Base-by-base conservation (phyloP, 2,113 vertebrate species). In the Fulmarus glacialis region DNA sequence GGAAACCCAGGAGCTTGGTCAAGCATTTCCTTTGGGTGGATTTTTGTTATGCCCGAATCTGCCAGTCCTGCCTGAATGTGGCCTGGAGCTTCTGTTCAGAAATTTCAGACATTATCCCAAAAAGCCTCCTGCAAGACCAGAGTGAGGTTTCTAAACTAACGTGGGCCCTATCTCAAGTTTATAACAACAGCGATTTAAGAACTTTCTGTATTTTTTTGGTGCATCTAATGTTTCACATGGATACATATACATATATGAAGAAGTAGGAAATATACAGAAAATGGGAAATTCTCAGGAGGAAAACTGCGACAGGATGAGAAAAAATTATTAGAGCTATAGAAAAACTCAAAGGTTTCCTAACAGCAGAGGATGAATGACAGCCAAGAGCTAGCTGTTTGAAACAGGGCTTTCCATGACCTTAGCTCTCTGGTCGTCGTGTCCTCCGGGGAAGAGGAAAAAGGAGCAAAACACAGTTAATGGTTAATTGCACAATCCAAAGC, bases 171-270 rank as follows among this genome's bases (percentile, higher is more conserved):
- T 34, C 14, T 56, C 68, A 40, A 43, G 32, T 30, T 38, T 1
- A 0, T 15, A 50, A 32, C 13, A 53, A 10, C 0, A 1, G 15
- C 0, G 1, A 71, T 32, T 55, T 50, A 50, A 74, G 59, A 55
- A 32, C n/a, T n/a, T 62, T 2, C 34, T 50, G 0, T 15, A 42
- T 50, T 36, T 87, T 78, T 42, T 24, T 82, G 6, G 9, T 23
- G 23, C 17, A 32, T 30, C 15, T 56, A 29, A 3, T 45, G 22
- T 84, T 58, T 62, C 45, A 23, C 5, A 4, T 2, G 10, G 68
- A 62, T 45, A 26, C 24, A 8, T 9, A 4, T 15, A 30, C 9
- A 2, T 3, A 32, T 3, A 21, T 0, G 15, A 24, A n/a, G 12
- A 47, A 75, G 19, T 7, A 68, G 56, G 30, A 90, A 84, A 75